Percentiles rank a stretch among this genome's conserved stretches.
Evolutionary conservation across 2,797 vertebrate species (phyloP).

Genomic region (Hydrophis major): DNA sequence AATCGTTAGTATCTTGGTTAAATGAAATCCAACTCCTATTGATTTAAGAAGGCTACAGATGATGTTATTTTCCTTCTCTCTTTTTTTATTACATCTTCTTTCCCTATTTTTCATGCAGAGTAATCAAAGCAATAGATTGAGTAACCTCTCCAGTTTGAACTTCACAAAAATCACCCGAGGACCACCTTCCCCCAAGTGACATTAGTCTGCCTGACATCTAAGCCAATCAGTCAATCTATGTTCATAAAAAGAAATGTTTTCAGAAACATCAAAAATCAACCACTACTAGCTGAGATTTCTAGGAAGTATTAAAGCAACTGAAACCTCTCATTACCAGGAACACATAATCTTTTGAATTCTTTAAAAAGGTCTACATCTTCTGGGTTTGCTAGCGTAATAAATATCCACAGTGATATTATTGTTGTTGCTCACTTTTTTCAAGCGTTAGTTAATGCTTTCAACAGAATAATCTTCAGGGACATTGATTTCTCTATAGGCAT

Average conservation of each 20-base stretch:
- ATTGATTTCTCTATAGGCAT: not conserved
- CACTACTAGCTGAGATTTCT: not conserved
- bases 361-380: not conserved
- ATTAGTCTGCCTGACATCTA: not conserved
- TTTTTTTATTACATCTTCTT: not conserved
- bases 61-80: not conserved
- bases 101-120: not conserved
- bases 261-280: not conserved
- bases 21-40: not conserved
- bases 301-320: not conserved
- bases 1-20: not conserved
- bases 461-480: not conserved
- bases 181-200: not conserved
- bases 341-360: not conserved
- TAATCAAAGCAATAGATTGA: not conserved
- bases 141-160: not conserved
- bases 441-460: not conserved
- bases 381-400: not conserved
- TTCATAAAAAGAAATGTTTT: not conserved
- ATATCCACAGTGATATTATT: not conserved
- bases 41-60: not conserved
- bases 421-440: not conserved
- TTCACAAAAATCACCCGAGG: too few relatives aligned
- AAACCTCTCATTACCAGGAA: not conserved
- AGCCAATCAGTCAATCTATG: not conserved